These are phyloP conservation scores for Psittacus erithacus DNA, from an alignment of 2,113 vertebrate genomes.

Conservation along the genomic window DNA sequence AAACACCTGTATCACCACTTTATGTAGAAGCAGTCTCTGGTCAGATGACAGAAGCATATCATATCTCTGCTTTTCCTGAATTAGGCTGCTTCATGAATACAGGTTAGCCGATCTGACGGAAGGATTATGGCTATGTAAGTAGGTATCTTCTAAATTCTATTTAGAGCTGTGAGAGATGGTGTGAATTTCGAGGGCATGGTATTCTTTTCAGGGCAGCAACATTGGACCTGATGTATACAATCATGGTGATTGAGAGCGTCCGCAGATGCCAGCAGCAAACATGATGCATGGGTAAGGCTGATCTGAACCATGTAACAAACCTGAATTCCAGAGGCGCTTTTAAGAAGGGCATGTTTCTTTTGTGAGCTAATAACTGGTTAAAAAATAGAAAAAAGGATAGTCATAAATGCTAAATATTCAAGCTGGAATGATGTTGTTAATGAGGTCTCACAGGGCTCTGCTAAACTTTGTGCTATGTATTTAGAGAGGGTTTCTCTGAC, in stretches of 20 bases:
- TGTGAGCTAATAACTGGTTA: background rate
- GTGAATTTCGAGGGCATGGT: background rate
- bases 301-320: background rate
- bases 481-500: background rate
- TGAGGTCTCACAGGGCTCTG: background rate
- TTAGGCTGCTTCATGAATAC: background rate
- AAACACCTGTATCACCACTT: background rate
- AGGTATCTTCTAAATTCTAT: background rate
- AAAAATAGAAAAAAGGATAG: background rate
- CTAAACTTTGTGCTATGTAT: background rate
- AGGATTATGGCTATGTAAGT: background rate
- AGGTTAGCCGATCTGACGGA: background rate
- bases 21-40: background rate
- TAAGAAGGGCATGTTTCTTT: background rate
- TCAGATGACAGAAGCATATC: background rate
- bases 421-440: background rate
- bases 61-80: background rate
- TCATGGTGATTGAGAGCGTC: background rate
- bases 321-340: background rate
- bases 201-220: background rate
- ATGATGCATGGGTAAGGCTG: accelerated
- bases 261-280: background rate
- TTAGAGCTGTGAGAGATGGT: background rate
- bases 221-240: background rate
- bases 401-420: background rate